These are phyloP conservation scores for Cephus nigrinus DNA, from an alignment of 2,888 invertebrate genomes.

Conservation along the genomic window DNA sequence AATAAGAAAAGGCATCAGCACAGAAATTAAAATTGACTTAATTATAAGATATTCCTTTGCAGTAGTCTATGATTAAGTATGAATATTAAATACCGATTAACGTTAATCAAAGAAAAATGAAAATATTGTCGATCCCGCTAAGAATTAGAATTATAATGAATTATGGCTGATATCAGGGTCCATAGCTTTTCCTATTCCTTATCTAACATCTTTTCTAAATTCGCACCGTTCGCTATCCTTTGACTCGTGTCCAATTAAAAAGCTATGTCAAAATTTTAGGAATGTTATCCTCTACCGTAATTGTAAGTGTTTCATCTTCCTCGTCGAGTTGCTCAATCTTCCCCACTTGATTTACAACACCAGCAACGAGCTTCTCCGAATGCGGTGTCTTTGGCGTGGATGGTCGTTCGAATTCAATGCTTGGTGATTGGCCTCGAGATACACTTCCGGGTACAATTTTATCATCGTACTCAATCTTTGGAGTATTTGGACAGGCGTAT, in stretches of 20 bases:
- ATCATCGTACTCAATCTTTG: constrained; percentile 13
- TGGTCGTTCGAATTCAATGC: constrained; percentile 14
- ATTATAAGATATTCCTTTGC: background rate
- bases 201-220: background rate
- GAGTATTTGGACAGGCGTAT: background rate
- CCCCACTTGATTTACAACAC: constrained; percentile 29
- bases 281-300: constrained; percentile 1
- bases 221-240: background rate
- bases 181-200: background rate
- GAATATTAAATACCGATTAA: background rate
- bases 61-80: background rate
- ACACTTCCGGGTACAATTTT: constrained; percentile 25
- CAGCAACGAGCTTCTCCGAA: constrained; percentile 37
- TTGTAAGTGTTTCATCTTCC: background rate
- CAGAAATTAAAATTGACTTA: background rate
- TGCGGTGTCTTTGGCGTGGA: constrained; percentile 35
- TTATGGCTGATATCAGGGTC: background rate
- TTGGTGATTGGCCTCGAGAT: constrained; percentile 18
- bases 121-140: background rate
- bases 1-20: background rate
- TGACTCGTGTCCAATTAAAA: background rate
- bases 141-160: background rate
- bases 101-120: background rate
- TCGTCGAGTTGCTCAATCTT: constrained; percentile 22
- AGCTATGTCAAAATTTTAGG: background rate